Conservation (phyloP, 2,797 vertebrate genomes). For the Hoplostethus atlanticus region DNA sequence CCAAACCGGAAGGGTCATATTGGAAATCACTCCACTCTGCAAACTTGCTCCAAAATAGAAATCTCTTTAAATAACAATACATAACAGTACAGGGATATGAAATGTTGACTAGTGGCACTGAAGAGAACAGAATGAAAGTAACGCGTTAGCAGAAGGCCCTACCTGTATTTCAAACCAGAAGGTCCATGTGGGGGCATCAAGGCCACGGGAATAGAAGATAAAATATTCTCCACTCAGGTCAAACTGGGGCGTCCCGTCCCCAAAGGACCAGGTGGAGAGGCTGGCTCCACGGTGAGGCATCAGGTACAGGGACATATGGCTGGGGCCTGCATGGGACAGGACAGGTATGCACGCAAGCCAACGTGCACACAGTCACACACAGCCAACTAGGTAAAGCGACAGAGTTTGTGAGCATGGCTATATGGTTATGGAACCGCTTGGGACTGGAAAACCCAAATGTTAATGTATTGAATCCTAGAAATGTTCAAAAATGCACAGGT, state of each 20-base stretch:
- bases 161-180: constrained; percentile 97
- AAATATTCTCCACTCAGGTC: constrained; percentile 93
- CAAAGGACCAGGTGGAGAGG: constrained; percentile 93
- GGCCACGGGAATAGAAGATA: constrained; percentile 94
- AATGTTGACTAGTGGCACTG: constrained; percentile 5
- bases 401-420: not conserved
- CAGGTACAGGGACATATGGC: constrained; percentile 94
- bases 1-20: not conserved
- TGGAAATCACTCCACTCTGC: not conserved
- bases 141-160: constrained; percentile 2
- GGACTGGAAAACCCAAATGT: not conserved
- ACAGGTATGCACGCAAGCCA: not conserved
- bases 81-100: not conserved
- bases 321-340: constrained; percentile 86
- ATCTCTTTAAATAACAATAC: constrained; percentile 10
- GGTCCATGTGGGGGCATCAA: constrained; percentile 89
- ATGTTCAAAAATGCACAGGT: no score
- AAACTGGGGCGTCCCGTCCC: constrained; percentile 87
- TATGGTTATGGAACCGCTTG: not conserved
- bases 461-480: not conserved
- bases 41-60: not conserved
- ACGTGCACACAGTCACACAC: not conserved
- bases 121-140: not conserved
- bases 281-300: constrained; percentile 84
- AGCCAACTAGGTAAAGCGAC: not conserved